Evolutionary conservation across 2,113 vertebrate genomes (phyloP).

Genomic region (Chionis minor): DNA sequence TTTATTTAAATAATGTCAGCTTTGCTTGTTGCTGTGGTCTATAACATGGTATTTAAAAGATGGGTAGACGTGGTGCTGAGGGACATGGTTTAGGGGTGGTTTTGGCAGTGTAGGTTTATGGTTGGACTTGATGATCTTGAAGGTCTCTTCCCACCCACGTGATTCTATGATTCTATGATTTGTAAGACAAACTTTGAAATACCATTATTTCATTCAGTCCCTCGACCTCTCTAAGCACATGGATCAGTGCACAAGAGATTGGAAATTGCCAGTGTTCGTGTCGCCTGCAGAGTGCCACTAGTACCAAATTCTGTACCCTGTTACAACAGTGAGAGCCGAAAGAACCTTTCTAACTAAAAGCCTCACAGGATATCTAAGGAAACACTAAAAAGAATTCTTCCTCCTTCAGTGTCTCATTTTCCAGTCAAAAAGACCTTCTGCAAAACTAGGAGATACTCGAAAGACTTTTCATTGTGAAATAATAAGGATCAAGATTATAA

Average conservation of each 20-base stretch:
- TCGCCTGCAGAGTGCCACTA: not conserved
- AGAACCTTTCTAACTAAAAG: not conserved
- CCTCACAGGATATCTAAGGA: not conserved
- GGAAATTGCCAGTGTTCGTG: not conserved
- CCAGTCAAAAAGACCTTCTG: not conserved
- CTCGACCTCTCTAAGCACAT: not conserved
- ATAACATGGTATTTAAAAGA: not conserved
- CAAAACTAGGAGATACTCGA: not conserved
- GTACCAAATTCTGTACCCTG: not conserved
- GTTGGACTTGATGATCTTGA: too few relatives aligned
- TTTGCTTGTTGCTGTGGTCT: not conserved
- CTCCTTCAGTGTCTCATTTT: not conserved
- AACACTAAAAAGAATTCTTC: not conserved
- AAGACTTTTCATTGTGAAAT: not conserved
- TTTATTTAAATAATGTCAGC: not conserved
- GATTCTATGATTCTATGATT: not conserved
- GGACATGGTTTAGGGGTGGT: too few relatives aligned
- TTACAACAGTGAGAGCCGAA: not conserved
- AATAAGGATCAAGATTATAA: not conserved
- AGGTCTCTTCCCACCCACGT: too few relatives aligned
- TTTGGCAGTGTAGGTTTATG: too few relatives aligned
- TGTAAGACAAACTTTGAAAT: not conserved
- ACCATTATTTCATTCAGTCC: not conserved
- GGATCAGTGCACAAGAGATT: not conserved
- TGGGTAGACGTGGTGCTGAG: too few relatives aligned